Base-by-base conservation (phyloP, 2,888 invertebrate species). In the Taphrorychus bicolor region DNA sequence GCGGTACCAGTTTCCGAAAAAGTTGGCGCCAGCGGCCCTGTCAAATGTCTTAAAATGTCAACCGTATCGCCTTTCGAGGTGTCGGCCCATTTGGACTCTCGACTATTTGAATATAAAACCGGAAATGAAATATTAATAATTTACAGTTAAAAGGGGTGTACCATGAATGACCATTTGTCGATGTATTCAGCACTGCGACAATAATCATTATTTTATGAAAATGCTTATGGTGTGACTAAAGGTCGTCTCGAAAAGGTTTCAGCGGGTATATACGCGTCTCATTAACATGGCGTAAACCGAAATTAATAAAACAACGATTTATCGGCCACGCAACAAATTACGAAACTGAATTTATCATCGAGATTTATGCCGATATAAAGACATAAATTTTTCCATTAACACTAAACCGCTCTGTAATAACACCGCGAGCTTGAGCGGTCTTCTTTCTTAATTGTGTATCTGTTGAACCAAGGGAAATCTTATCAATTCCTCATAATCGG, bases 371-470 rank as follows among this genome's bases (percentile, higher is more conserved):
- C 45, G n/a, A 40, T 54, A 59, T 59, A 54, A 41, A 68, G 63
- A 68, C 67, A 63, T 68, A 63, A 59, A 68, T 68, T 63, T 54
- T 68, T 68, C 51, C 63, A 68, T 68, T 68, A 63, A 59, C 68
- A 63, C 68, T 53, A 45, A 41, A 49, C 59, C 68, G 68, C 59
- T 58, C 54, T 68, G 49, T 68, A 63, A 68, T 63, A 66, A 65
- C 45, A 65, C 53, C 45, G 56, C 56, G 41, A 62, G 56, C 52
- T 19, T 22, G 21, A 52, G 42, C 66, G 42, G 58, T 63, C 42
- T 16, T 22, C 51, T 40, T 60, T 59, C 58, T 64, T 51, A 59
- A 64, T 64, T 52, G 56, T 63, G 22, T 16, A 21, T 53, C 57
- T 58, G 24, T 24, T 59, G 54, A 58, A 49, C 42, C 48, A 17